Evolutionary conservation across 2,888 invertebrate species (phyloP).

Genomic region (Invenusta paracnida): DNA sequence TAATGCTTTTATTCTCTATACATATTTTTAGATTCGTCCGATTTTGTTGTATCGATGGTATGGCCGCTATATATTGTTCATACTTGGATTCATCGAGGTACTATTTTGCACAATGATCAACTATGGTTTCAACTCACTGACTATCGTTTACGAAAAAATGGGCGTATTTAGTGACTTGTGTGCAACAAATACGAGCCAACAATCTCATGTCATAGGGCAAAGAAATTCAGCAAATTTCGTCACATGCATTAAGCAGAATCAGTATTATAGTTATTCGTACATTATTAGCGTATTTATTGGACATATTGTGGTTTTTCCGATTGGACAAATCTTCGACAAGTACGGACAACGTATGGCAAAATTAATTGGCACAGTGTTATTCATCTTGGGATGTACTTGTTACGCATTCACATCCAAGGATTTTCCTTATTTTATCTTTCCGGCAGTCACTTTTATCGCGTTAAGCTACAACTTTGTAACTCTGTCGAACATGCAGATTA

Average conservation of each 20-base stretch:
- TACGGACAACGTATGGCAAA: not conserved
- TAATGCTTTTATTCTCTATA: no score
- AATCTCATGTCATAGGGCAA: no score
- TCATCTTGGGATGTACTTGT: slow-evolving; percentile 15
- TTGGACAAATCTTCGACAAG: slow-evolving; percentile 24
- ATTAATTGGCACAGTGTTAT: not conserved
- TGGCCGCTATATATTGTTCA: not conserved
- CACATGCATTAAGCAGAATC: slow-evolving; percentile 1
- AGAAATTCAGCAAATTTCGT: no score
- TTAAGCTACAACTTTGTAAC: not conserved
- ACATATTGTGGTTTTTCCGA: not conserved
- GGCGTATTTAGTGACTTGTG: not conserved
- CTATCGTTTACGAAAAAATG: not conserved
- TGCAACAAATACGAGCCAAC: no score
- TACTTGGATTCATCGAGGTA: not conserved
- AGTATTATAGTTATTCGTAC: not conserved
- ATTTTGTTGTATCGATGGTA: no score
- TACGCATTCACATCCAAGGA: not conserved
- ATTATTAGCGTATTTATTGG: not conserved
- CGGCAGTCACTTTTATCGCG: not conserved
- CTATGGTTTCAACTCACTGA: not conserved
- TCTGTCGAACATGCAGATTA: slow-evolving; percentile 19
- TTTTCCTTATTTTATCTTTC: not conserved
- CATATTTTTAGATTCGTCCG: no score
- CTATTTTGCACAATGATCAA: not conserved